These are phyloP conservation scores for Oxytorus armatus DNA, from an alignment of 2,888 invertebrate species.

Conservation along the genomic window DNA sequence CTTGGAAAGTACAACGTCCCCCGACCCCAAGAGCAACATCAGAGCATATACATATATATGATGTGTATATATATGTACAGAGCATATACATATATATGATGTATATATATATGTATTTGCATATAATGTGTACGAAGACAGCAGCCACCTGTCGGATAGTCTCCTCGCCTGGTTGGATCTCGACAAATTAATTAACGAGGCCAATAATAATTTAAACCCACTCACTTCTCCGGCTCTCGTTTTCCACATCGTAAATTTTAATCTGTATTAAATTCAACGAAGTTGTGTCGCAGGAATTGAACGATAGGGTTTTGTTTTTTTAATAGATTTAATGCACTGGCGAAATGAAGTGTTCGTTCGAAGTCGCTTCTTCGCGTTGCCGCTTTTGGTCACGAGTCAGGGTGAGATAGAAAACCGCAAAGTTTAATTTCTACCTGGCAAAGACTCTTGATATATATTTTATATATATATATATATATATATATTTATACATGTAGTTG, in stretches of 20 bases:
- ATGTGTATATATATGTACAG: background rate
- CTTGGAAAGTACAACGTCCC: constrained; percentile 16
- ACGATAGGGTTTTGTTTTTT: constrained; percentile 15
- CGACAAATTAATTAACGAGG: constrained; percentile 67
- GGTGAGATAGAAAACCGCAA: constrained; percentile 46
- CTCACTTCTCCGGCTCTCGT: constrained; percentile 26
- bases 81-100: background rate
- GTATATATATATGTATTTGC: background rate
- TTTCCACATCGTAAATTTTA: constrained; percentile 62
- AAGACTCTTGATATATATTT: background rate
- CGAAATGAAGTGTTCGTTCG: constrained; percentile 28
- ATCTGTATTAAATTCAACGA: constrained; percentile 40
- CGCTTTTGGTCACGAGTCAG: background rate
- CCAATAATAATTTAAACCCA: constrained; percentile 58
- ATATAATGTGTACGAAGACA: background rate
- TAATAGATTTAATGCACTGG: background rate
- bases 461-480: no score
- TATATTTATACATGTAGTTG: background rate
- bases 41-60: no score
- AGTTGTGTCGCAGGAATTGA: constrained; percentile 42
- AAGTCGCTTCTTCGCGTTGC: constrained; percentile 7
- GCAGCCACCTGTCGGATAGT: constrained; percentile 50
- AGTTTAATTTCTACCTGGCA: constrained; percentile 56
- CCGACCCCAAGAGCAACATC: constrained; percentile 11
- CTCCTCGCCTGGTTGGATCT: constrained; percentile 38